Evolutionary conservation across 37 sponge, comb jelly and placozoan genomes (phyloP).

Genomic region (Halichondria panicea): DNA sequence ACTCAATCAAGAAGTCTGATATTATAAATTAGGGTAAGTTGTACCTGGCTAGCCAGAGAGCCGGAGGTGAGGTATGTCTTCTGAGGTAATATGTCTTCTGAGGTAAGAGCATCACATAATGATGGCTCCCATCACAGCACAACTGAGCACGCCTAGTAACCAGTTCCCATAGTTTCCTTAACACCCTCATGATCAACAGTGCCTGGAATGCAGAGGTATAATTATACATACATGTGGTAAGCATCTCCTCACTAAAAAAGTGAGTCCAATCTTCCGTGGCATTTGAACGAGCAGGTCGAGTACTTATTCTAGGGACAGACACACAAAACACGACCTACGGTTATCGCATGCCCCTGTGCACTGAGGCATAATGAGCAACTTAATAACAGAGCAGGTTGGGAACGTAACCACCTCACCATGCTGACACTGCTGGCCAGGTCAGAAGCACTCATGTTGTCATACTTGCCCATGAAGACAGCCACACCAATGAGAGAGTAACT

Average conservation of each 20-base stretch:
- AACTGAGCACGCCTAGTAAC: conserved; percentile 26
- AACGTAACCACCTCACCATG: no score
- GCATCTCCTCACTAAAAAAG: not conserved
- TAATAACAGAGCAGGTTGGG: no score
- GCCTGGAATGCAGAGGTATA: conserved; percentile 27
- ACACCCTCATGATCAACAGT: conserved; percentile 73
- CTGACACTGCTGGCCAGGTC: conserved; percentile 64
- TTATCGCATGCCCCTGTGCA: no score
- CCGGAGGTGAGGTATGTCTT: conserved; percentile 79
- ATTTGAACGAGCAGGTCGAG: no score
- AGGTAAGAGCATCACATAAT: conserved; percentile 73
- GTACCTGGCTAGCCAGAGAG: conserved; percentile 79
- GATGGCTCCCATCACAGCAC: conserved; percentile 14
- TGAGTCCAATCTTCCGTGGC: no score
- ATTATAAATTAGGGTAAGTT: no score
- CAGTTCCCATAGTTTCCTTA: conserved; percentile 59
- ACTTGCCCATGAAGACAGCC: conserved; percentile 66
- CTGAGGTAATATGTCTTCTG: no score
- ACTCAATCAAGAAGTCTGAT: conserved; percentile 33
- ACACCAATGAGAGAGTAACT: conserved; percentile 77
- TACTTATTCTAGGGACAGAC: no score
- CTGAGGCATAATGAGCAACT: no score
- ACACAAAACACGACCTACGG: no score
- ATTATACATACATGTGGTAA: not conserved
- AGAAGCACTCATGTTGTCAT: conserved; percentile 41